These are phyloP conservation scores for Tretioscincus oriximinensis DNA, from an alignment of 2,113 vertebrate species.

Conservation along the genomic window DNA sequence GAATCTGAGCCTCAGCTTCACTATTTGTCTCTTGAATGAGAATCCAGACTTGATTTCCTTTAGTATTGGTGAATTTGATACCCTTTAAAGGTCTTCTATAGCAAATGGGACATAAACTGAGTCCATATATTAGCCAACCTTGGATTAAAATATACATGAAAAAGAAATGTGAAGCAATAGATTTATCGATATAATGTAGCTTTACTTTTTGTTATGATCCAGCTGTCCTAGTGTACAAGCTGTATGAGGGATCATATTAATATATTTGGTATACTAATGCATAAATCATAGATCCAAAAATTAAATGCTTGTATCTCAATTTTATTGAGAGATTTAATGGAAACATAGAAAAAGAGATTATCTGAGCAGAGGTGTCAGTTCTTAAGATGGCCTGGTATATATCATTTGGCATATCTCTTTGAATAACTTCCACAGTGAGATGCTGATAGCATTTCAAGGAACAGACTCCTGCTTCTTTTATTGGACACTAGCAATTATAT, in stretches of 20 bases:
- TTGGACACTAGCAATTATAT: constrained; percentile 17
- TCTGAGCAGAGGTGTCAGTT: background rate
- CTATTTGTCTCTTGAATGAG: too few species aligned
- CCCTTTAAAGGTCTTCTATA: too few species aligned
- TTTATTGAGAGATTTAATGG: background rate
- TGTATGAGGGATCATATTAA: background rate
- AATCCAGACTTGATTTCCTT: too few species aligned
- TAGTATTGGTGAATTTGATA: too few species aligned
- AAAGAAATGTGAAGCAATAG: too few species aligned
- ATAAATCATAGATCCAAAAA: background rate
- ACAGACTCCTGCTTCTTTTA: background rate
- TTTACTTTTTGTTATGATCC: too few species aligned
- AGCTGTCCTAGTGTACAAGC: background rate
- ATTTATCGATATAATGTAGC: too few species aligned
- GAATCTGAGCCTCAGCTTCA: too few species aligned
- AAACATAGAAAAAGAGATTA: constrained; percentile 1
- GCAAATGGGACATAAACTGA: too few species aligned
- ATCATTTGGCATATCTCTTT: constrained; percentile 13
- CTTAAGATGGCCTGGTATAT: background rate
- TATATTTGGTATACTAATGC: background rate
- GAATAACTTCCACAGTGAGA: background rate
- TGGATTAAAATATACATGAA: too few species aligned
- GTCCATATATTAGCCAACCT: too few species aligned
- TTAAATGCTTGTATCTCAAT: background rate
- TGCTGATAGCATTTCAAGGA: background rate